A percentile compares a stretch with the other conserved stretches of the same genome.
phyloP scores from a whole-genome alignment of 1,140 invertebrate genomes.

The Epicauta chinensis region DNA sequence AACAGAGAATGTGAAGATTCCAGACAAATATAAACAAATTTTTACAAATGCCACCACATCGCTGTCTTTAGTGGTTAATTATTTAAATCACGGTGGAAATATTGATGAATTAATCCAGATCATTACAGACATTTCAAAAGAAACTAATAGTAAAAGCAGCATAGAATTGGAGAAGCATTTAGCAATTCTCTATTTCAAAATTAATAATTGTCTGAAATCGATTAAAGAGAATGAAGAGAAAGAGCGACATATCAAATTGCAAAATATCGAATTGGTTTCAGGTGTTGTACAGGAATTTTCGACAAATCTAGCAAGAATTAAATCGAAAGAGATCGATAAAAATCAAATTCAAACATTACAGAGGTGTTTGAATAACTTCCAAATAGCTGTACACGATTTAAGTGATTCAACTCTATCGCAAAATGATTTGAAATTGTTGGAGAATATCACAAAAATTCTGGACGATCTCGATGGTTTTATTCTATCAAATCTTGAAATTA shows the following conservation, averaged over 20 bases:
- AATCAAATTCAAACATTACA: slow-evolving; percentile 27
- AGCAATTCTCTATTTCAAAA: slow-evolving; percentile 7
- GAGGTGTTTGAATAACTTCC: slow-evolving; percentile 32
- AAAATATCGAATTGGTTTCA: slow-evolving; percentile 26
- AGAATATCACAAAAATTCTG: slow-evolving; percentile 25
- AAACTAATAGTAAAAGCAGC: slow-evolving; percentile 2
- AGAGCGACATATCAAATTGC: slow-evolving; percentile 19
- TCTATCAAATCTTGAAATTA: slow-evolving; percentile 11
- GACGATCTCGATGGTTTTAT: slow-evolving; percentile 27
- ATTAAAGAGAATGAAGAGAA: slow-evolving; percentile 21
- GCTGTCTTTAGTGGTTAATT: background rate
- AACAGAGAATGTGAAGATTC: no score
- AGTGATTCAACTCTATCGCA: slow-evolving; percentile 29
- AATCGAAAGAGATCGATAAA: slow-evolving; percentile 27
- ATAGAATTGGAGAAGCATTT: slow-evolving; percentile 9
- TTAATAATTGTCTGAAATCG: slow-evolving; percentile 16
- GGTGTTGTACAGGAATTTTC: slow-evolving; percentile 29
- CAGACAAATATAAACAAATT: background rate
- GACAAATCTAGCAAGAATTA: slow-evolving; percentile 32
- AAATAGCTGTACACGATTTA: slow-evolving; percentile 35
- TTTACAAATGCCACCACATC: background rate
- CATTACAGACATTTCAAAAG: background rate
- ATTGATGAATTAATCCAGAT: background rate
- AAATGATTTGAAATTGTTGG: slow-evolving; percentile 28
- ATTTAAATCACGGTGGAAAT: slow-evolving; percentile 1